Evolutionary conservation across 2,113 vertebrate genomes (phyloP).

Genomic region (Chroicocephalus ridibundus): DNA sequence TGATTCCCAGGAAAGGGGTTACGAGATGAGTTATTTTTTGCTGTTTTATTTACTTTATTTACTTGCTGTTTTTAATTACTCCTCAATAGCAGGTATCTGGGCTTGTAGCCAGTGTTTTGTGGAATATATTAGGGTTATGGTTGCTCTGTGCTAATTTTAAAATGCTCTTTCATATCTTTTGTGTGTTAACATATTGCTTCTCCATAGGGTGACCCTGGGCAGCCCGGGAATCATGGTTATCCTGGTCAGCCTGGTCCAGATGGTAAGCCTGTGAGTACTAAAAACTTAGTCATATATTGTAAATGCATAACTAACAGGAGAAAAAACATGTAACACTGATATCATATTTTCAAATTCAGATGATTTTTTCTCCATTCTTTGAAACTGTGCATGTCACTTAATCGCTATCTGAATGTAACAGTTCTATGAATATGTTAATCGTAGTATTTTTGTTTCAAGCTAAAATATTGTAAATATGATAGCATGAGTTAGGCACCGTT

Average conservation of each 20-base stretch:
- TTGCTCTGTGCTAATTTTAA: background rate
- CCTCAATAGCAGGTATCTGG: background rate
- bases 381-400: background rate
- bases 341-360: background rate
- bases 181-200: background rate
- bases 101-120: background rate
- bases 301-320: slow-evolving; percentile 17
- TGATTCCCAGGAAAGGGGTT: background rate
- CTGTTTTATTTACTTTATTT: background rate
- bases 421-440: background rate
- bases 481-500: background rate
- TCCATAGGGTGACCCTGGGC: slow-evolving; percentile 86
- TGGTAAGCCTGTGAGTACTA: slow-evolving; percentile 99
- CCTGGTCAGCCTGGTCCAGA: slow-evolving; percentile 94
- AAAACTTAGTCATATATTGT: slow-evolving; percentile 83
- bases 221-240: slow-evolving; percentile 80
- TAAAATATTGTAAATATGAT: background rate
- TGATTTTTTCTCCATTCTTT: background rate
- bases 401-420: background rate
- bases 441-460: background rate
- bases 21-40: background rate
- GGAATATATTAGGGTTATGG: background rate
- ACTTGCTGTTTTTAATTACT: background rate
- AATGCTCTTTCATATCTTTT: background rate
- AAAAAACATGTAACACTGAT: background rate